Conservation (phyloP, 2,888 invertebrate genomes). For the Timema cristinae region DNA sequence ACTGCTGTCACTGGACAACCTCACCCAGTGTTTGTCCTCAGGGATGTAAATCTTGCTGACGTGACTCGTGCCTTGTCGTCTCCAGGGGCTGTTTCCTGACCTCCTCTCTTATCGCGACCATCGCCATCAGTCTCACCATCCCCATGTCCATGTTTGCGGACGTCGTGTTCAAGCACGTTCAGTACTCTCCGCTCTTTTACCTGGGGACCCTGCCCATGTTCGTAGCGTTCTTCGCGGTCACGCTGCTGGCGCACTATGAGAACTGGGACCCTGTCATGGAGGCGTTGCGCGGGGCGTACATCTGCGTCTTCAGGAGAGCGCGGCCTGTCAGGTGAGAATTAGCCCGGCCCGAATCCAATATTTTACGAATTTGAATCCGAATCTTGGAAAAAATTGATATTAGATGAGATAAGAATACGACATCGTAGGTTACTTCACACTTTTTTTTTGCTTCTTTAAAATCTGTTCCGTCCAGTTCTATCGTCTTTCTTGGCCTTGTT, state of each 20-base stretch:
- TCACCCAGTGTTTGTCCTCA: too few species aligned
- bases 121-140: constrained; percentile 80
- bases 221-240: constrained; percentile 66
- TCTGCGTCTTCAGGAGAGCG: constrained; percentile 48
- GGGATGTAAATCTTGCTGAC: too few species aligned
- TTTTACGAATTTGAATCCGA: not conserved
- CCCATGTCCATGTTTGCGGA: constrained; percentile 88
- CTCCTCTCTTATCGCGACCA: constrained; percentile 82
- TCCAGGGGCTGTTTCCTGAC: constrained; percentile 91
- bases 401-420: too few species aligned
- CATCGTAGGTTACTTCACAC: too few species aligned
- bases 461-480: not conserved
- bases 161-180: constrained; percentile 64
- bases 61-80: constrained; percentile 31
- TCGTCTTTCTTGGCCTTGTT: not conserved
- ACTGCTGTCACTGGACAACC: too few species aligned
- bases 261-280: constrained; percentile 75
- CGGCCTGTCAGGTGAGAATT: constrained; percentile 48
- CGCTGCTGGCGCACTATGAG: constrained; percentile 69
- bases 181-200: constrained; percentile 67
- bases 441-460: not conserved
- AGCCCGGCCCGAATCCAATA: not conserved
- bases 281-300: constrained; percentile 50
- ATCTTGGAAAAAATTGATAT: not conserved
- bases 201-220: constrained; percentile 75